Conservation (phyloP, 2,888 invertebrate genomes). For the Conistra vaccinii region DNA sequence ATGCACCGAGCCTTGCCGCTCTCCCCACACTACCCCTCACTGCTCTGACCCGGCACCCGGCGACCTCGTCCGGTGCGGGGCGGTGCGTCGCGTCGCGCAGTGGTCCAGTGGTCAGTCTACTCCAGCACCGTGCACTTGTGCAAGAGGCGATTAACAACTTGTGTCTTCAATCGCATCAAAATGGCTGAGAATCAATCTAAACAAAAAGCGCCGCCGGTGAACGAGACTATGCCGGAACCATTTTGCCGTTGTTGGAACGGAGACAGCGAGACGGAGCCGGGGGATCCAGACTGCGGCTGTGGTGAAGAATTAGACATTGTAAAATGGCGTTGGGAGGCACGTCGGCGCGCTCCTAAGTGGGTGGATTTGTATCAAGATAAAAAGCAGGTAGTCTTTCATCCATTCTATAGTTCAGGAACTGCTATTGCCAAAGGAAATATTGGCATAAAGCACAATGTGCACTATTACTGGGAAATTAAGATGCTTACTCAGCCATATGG, state of each 20-base stretch:
- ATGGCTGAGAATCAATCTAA: slow-evolving; percentile 25
- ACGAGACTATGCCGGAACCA: slow-evolving; percentile 30
- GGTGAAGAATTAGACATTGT: slow-evolving; percentile 45
- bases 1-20: slow-evolving; percentile 19
- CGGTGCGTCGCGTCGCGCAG: background rate
- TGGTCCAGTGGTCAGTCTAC: slow-evolving; percentile 5
- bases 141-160: background rate
- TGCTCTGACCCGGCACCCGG: background rate
- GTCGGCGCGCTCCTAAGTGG: slow-evolving; percentile 24
- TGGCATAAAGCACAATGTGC: slow-evolving; percentile 91
- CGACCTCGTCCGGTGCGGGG: background rate
- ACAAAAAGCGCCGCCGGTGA: background rate
- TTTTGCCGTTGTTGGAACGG: slow-evolving; percentile 52
- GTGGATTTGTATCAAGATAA: slow-evolving; percentile 75
- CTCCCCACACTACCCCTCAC: slow-evolving; percentile 15
- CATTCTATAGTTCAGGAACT: slow-evolving; percentile 95
- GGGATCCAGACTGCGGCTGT: slow-evolving; percentile 42
- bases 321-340: slow-evolving; percentile 44
- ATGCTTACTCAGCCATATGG: slow-evolving; percentile 95
- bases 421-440: slow-evolving; percentile 93
- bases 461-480: slow-evolving; percentile 97
- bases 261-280: slow-evolving; percentile 14
- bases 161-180: background rate
- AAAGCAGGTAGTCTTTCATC: slow-evolving; percentile 94
- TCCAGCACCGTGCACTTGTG: background rate